Percentiles rank a stretch among this genome's conserved stretches.
These are phyloP conservation scores for Diorhabda sublineata DNA, from an alignment of 1,140 invertebrate species.

Conservation along the genomic window DNA sequence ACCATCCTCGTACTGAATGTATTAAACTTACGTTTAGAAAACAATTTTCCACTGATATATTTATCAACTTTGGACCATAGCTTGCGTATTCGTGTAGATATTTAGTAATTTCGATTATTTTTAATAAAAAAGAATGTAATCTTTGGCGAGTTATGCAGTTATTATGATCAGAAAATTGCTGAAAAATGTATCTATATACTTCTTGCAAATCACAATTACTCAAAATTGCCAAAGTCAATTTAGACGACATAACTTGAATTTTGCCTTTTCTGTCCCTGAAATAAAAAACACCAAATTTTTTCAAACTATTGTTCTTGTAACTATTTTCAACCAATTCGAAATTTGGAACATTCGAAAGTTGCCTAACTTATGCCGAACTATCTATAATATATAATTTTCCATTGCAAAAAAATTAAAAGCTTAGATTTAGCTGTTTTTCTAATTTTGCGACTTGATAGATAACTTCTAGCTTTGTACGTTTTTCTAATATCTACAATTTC, in stretches of 20 bases:
- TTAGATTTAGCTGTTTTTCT: too few species aligned
- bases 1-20: too few species aligned
- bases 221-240: conserved; percentile 59
- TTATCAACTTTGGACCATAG: conserved; percentile 52
- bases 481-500: too few species aligned
- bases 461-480: too few species aligned
- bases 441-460: too few species aligned
- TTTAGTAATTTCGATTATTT: conserved; percentile 53
- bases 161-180: conserved; percentile 62
- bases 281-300: conserved; percentile 15
- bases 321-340: too few species aligned
- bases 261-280: conserved; percentile 48
- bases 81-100: conserved; percentile 56
- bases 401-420: too few species aligned
- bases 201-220: conserved; percentile 57
- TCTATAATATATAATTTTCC: too few species aligned
- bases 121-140: conserved; percentile 54
- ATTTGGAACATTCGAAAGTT: too few species aligned
- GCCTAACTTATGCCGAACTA: too few species aligned
- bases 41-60: conserved; percentile 57
- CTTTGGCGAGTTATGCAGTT: conserved; percentile 57
- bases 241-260: conserved; percentile 55
- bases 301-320: too few species aligned
- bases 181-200: conserved; percentile 62
- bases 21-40: conserved; percentile 54